These are phyloP conservation scores for Aplochiton taeniatus DNA, from an alignment of 2,797 vertebrate species.

Conservation along the genomic window DNA sequence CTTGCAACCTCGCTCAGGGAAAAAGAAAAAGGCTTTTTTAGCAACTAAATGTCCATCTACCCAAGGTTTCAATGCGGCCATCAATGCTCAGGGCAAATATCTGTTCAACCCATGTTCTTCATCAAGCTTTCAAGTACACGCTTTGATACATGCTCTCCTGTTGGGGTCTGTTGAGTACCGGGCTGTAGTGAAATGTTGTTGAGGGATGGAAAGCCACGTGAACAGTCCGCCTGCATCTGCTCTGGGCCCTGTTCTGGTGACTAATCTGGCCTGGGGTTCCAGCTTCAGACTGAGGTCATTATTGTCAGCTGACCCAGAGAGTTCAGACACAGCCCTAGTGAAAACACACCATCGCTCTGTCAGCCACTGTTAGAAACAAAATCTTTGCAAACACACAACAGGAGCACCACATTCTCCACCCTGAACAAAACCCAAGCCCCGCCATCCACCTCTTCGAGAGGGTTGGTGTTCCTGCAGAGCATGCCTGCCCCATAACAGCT, in stretches of 20 bases:
- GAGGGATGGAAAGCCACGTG: background rate
- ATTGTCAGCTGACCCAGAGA: slow-evolving; percentile 24
- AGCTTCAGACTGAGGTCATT: slow-evolving; percentile 33
- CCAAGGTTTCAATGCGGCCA: background rate
- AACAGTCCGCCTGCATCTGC: slow-evolving; percentile 43
- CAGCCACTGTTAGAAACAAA: background rate
- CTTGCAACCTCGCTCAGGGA: slow-evolving; percentile 3
- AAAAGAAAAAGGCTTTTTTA: background rate
- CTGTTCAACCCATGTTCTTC: background rate
- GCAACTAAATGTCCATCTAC: background rate
- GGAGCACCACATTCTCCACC: background rate
- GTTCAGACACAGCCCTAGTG: slow-evolving; percentile 23
- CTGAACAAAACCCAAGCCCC: background rate
- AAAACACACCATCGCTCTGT: background rate
- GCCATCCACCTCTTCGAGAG: background rate
- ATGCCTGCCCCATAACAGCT: slow-evolving; percentile 47
- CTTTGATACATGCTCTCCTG: slow-evolving; percentile 10
- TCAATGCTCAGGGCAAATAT: background rate
- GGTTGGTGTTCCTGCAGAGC: slow-evolving; percentile 5
- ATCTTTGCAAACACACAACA: background rate
- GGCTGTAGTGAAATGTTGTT: background rate
- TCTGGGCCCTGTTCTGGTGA: slow-evolving; percentile 43
- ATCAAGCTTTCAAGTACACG: background rate
- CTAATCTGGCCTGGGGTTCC: slow-evolving; percentile 53
- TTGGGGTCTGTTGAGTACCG: background rate